Percentiles rank a stretch among this genome's conserved stretches.
Conservation (phyloP, 2,113 vertebrate genomes). For the Dipodomys merriami region DNA sequence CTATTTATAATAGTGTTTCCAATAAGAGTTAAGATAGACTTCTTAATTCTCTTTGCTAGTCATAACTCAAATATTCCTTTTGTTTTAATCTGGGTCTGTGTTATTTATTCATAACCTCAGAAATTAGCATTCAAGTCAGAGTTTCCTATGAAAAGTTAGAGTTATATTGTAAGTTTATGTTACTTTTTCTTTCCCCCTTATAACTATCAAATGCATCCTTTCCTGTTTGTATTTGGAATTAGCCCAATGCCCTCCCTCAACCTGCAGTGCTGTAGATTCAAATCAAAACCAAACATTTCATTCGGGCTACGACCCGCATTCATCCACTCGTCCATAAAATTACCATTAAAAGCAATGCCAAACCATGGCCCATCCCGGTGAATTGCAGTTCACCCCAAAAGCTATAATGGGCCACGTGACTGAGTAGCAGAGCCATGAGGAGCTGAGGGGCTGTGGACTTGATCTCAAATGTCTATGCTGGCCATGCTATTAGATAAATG, state of each 20-base stretch:
- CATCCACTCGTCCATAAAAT: constrained; percentile 18
- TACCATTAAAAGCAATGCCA: constrained; percentile 9
- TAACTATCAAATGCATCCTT: not conserved
- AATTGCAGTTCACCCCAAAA: not conserved
- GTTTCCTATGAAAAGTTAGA: constrained; percentile 17
- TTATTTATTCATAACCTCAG: not conserved
- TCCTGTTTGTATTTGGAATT: constrained; percentile 42
- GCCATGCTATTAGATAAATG: not conserved
- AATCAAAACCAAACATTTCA: constrained; percentile 20
- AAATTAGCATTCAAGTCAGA: constrained; percentile 30
- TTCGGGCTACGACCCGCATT: not conserved
- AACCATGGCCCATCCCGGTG: not conserved
- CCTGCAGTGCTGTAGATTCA: not conserved
- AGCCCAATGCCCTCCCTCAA: not conserved
- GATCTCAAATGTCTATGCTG: not conserved
- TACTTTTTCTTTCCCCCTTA: not conserved
- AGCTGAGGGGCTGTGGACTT: not conserved
- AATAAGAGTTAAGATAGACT: not conserved
- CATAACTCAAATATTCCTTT: not conserved
- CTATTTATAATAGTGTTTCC: not conserved
- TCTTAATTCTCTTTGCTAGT: not conserved
- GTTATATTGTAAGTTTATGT: constrained; percentile 17
- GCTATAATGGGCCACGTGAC: not conserved
- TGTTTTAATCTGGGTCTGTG: not conserved
- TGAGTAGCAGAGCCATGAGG: not conserved